Conservation (phyloP, 2,888 invertebrate genomes). For the Julus scandinavius region DNA sequence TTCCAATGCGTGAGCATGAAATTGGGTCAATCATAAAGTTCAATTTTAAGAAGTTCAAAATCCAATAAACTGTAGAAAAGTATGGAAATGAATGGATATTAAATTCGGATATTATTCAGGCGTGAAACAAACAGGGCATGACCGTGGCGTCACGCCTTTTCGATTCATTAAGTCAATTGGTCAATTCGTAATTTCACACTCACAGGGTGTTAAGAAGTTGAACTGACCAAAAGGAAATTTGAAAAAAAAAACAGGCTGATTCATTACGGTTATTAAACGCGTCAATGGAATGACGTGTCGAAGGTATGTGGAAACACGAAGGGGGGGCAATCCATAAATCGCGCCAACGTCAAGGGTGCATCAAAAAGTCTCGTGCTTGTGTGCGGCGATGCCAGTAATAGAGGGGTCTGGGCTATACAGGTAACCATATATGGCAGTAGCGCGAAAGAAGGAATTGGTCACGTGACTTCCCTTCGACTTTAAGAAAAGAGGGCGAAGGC, state of each 20-base stretch:
- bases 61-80: not conserved
- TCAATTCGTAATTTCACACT: not conserved
- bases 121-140: not conserved
- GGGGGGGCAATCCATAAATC: not conserved
- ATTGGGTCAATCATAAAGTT: not conserved
- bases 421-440: slow-evolving; percentile 42
- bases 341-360: not conserved
- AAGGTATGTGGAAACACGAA: not conserved
- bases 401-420: not conserved
- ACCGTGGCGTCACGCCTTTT: not conserved
- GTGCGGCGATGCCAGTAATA: not conserved
- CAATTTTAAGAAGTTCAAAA: not conserved
- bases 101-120: not conserved
- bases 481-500: not conserved
- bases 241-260: not conserved
- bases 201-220: not conserved
- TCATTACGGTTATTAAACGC: not conserved
- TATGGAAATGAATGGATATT: not conserved
- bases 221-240: not conserved
- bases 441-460: not conserved
- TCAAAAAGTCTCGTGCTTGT: not conserved
- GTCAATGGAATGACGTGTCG: not conserved
- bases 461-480: slow-evolving; percentile 18
- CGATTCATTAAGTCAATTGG: not conserved
- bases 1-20: not conserved